phyloP scores from a whole-genome alignment of 2,797 vertebrate species.

The Etheostoma perlongum region DNA sequence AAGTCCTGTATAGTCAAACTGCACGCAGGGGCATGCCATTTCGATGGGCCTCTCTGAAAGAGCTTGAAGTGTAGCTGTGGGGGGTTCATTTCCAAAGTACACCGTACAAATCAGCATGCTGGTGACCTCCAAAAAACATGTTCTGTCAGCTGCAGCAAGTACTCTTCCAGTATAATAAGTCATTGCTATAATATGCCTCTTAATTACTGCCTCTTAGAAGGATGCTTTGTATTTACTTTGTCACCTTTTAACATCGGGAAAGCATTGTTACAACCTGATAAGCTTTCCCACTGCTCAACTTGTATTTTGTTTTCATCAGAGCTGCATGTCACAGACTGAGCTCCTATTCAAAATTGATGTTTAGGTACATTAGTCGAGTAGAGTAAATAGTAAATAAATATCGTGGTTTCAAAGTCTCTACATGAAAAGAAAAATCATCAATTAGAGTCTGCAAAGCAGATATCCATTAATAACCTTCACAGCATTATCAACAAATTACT shows the following conservation, averaged over 20 bases:
- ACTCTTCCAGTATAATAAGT: slow-evolving; percentile 4
- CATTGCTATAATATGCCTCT: slow-evolving; percentile 7
- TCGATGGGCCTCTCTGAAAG: slow-evolving; percentile 49
- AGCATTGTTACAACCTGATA: slow-evolving; percentile 1
- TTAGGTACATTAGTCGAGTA: background rate
- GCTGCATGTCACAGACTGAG: background rate
- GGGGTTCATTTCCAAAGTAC: slow-evolving; percentile 34
- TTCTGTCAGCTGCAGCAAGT: slow-evolving; percentile 29
- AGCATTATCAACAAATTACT: slow-evolving; percentile 1
- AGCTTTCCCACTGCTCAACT: slow-evolving; percentile 10
- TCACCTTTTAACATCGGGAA: slow-evolving; percentile 28
- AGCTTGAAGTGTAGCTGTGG: slow-evolving; percentile 27
- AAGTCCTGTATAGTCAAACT: slow-evolving; percentile 30
- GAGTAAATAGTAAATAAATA: background rate
- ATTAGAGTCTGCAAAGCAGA: background rate
- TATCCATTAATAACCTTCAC: background rate
- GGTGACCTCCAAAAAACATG: slow-evolving; percentile 24
- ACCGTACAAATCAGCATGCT: slow-evolving; percentile 14
- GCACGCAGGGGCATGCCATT: slow-evolving; percentile 20
- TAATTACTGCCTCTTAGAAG: slow-evolving; percentile 12
- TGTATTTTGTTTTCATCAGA: slow-evolving; percentile 19
- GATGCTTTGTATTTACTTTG: slow-evolving; percentile 17
- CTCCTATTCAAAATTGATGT: background rate
- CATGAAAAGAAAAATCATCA: background rate
- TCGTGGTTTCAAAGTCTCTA: background rate